Percentiles rank a stretch among this genome's conserved stretches.
Conservation (phyloP, 2,113 vertebrate genomes). For the Meleagris gallopavo region DNA sequence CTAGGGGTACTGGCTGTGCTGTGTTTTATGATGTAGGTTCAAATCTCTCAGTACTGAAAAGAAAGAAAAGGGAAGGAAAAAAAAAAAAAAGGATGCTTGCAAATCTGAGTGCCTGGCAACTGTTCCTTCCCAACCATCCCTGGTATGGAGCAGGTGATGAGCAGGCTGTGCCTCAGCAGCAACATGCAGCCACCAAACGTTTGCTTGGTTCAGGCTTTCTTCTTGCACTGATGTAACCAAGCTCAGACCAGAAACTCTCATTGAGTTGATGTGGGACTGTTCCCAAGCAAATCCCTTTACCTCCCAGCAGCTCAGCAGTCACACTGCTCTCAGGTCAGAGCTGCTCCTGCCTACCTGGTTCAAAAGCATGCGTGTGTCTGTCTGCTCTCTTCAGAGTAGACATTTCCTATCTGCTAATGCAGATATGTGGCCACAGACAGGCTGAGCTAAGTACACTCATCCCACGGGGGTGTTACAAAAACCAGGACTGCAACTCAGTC, state of each 20-base stretch:
- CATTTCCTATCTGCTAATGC: not conserved
- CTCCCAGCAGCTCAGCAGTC: not conserved
- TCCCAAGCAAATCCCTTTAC: not conserved
- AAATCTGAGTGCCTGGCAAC: not conserved
- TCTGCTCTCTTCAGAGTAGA: not conserved
- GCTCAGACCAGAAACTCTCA: not conserved
- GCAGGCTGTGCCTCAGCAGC: not conserved
- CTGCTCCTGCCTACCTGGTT: not conserved
- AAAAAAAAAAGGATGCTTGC: not conserved
- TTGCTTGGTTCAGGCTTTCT: not conserved
- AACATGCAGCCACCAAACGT: not conserved
- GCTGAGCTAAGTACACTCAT: not conserved
- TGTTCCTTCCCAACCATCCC: not conserved
- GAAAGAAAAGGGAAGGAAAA: not conserved
- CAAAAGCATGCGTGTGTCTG: not conserved
- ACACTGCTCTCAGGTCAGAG: not conserved
- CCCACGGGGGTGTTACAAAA: not conserved
- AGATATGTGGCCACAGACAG: not conserved
- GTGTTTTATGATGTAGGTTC: not conserved
- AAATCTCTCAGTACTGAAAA: not conserved
- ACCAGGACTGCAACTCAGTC: fast-evolving
- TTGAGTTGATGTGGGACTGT: not conserved
- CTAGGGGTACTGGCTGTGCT: not conserved
- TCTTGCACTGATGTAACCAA: not conserved
- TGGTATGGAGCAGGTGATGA: not conserved